Conservation (phyloP, 2,888 invertebrate species). For the Eilema sororculum region DNA sequence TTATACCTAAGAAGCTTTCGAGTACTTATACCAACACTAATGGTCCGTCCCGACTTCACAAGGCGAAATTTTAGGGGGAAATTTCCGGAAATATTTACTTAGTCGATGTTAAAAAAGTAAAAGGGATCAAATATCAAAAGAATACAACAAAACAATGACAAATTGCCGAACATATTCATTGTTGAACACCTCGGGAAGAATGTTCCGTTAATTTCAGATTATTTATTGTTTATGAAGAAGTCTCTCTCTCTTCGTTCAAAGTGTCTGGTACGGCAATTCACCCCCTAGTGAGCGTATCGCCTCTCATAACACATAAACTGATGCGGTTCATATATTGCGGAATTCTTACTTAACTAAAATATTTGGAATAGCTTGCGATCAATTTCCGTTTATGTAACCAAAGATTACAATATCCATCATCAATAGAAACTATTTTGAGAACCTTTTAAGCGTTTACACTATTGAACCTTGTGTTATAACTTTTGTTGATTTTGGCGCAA, state of each 20-base stretch:
- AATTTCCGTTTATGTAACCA: not conserved
- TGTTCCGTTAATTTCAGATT: no score
- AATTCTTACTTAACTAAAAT: not conserved
- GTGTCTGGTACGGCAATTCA: not conserved
- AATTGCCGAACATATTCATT: no score
- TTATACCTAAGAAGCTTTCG: conserved; percentile 24
- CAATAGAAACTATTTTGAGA: not conserved
- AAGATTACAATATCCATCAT: not conserved
- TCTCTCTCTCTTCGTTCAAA: no score
- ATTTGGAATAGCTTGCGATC: not conserved
- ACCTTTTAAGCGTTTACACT: not conserved
- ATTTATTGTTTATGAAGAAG: no score
- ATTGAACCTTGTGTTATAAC: not conserved
- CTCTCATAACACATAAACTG: not conserved
- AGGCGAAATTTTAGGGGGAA: not conserved
- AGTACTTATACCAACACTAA: not conserved
- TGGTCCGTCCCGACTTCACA: not conserved
- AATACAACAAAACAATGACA: no score
- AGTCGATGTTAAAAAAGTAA: no score
- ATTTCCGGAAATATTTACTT: not conserved
- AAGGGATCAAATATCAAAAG: no score
- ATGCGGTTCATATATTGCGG: not conserved
- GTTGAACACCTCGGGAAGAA: no score
- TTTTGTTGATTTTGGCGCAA: not conserved
- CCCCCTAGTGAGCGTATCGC: not conserved